Percentiles rank a stretch among this genome's conserved stretches.
Conservation (phyloP, 1,140 invertebrate genomes). For the Drosophila nikananu region DNA sequence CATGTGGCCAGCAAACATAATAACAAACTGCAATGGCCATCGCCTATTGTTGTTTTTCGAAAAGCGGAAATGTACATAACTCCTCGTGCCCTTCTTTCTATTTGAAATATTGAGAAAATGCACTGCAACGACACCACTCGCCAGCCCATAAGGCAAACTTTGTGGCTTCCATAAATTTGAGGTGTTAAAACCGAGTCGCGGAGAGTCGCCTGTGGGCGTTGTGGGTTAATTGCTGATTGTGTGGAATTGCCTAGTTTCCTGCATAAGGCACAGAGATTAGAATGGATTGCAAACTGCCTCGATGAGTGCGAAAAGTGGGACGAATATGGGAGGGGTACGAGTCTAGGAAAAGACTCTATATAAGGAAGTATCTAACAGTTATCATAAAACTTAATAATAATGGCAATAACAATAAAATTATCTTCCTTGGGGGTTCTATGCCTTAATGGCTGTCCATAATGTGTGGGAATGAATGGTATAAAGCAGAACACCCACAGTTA, state of each 20-base stretch:
- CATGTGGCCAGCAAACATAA: constrained; percentile 64
- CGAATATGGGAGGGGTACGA: constrained; percentile 2
- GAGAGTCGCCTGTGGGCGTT: constrained; percentile 14
- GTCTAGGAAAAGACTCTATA: neutral
- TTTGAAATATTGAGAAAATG: constrained; percentile 13
- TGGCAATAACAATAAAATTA: constrained; percentile 5
- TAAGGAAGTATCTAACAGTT: constrained; percentile 6
- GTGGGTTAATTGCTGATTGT: constrained; percentile 70
- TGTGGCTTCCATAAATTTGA: constrained; percentile 49
- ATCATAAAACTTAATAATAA: constrained; percentile 7
- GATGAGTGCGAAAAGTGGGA: constrained; percentile 19
- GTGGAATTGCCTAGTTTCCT: constrained; percentile 43
- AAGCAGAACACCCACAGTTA: neutral
- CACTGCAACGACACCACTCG: constrained; percentile 27
- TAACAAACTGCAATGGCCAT: constrained; percentile 61
- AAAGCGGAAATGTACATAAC: constrained; percentile 64
- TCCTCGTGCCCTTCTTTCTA: constrained; percentile 18
- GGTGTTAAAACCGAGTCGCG: constrained; percentile 51
- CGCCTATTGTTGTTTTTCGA: constrained; percentile 47
- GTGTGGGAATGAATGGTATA: constrained; percentile 1
- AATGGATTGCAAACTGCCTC: constrained; percentile 39
- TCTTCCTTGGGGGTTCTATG: neutral
- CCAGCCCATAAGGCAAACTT: constrained; percentile 49
- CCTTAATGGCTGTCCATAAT: neutral
- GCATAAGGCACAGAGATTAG: constrained; percentile 14